phyloP scores from a whole-genome alignment of 2,797 vertebrate species.

The Poeciliopsis paucimaculata region DNA sequence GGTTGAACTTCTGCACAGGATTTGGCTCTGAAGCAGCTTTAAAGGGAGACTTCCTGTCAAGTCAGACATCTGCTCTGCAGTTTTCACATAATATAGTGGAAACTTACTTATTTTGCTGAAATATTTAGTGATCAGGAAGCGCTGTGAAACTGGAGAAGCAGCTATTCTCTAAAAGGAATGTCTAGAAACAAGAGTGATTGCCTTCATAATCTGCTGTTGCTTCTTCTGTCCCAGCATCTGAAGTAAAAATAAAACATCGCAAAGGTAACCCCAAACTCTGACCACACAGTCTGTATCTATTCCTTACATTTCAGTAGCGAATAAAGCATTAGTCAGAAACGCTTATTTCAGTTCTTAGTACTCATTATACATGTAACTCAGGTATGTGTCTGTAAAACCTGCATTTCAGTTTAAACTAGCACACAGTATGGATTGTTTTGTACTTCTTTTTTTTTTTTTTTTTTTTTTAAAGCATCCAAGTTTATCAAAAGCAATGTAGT shows the following conservation, averaged over 20 bases:
- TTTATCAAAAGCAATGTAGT: not conserved
- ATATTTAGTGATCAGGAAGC: slow-evolving; percentile 24
- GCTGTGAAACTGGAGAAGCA: slow-evolving; percentile 49
- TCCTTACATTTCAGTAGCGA: not conserved
- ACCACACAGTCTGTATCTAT: not conserved
- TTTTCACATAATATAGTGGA: slow-evolving; percentile 32
- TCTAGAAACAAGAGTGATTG: not conserved
- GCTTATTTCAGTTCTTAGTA: not conserved
- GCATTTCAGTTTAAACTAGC: not conserved
- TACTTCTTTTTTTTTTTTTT: not conserved
- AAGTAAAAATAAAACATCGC: not conserved
- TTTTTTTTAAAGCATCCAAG: not conserved
- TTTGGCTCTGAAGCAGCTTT: slow-evolving; percentile 54
- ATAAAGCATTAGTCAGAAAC: not conserved
- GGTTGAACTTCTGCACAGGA: slow-evolving; percentile 58
- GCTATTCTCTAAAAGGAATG: not conserved
- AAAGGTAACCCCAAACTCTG: not conserved
- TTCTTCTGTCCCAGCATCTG: not conserved
- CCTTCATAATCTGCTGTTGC: not conserved
- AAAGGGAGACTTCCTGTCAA: slow-evolving; percentile 41
- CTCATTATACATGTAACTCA: not conserved
- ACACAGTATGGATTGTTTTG: not conserved
- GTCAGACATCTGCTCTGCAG: slow-evolving; percentile 45
- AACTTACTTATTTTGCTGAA: slow-evolving; percentile 39
- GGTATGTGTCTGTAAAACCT: not conserved